Evolutionary conservation across 2,797 vertebrate genomes (phyloP).

Genomic region (Crenichthys baileyi): DNA sequence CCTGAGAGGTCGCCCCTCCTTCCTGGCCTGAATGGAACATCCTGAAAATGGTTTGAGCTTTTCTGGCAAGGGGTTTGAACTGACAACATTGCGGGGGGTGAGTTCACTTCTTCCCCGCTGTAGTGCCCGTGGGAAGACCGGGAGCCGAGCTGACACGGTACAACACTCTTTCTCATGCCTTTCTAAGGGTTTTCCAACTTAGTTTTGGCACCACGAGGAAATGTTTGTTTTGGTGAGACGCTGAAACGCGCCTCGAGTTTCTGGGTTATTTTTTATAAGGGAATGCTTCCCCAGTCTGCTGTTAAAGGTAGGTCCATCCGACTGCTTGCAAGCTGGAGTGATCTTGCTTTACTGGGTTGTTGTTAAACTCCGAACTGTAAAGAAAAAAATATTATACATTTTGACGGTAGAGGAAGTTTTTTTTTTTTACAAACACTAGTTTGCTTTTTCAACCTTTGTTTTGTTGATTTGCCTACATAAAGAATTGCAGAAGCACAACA

Average conservation of each 20-base stretch:
- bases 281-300: slow-evolving; percentile 69
- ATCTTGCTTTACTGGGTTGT: slow-evolving; percentile 4
- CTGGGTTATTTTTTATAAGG: slow-evolving; percentile 36
- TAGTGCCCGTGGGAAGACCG: not conserved
- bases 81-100: slow-evolving; percentile 76
- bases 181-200: not conserved
- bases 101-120: slow-evolving; percentile 23
- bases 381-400: too few species aligned
- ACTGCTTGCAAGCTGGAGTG: slow-evolving; percentile 2
- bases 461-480: not conserved
- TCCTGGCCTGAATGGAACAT: slow-evolving; percentile 68
- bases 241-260: slow-evolving; percentile 37
- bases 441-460: not conserved
- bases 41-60: slow-evolving; percentile 56
- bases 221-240: slow-evolving; percentile 46
- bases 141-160: not conserved
- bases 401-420: too few species aligned
- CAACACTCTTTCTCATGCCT: not conserved
- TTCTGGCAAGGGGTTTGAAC: slow-evolving; percentile 23
- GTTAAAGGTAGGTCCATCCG: slow-evolving; percentile 65
- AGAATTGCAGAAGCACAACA: not conserved
- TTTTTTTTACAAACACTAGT: not conserved
- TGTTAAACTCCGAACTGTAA: not conserved
- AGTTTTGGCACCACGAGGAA: not conserved
- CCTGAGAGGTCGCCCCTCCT: slow-evolving; percentile 30